Evolutionary conservation across 2,113 vertebrate species (phyloP).

Genomic region (Pandion haliaetus): DNA sequence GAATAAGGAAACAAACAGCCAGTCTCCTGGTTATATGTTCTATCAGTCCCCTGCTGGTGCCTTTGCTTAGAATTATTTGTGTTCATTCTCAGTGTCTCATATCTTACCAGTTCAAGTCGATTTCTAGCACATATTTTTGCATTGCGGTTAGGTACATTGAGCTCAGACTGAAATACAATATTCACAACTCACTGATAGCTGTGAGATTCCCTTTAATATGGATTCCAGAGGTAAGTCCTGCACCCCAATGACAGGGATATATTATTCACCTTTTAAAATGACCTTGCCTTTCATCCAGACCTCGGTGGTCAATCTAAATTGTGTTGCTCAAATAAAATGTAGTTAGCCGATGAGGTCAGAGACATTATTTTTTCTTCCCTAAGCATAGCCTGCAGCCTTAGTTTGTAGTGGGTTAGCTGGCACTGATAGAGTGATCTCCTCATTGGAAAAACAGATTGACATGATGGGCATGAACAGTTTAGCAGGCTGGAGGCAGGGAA

Average conservation of each 20-base stretch:
- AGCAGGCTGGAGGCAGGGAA: slow-evolving; percentile 14
- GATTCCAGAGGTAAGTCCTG: not conserved
- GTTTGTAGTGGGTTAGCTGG: not conserved
- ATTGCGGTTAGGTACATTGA: not conserved
- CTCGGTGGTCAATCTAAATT: slow-evolving; percentile 16
- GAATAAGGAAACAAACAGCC: slow-evolving; percentile 43
- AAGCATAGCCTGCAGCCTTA: not conserved
- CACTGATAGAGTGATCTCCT: not conserved
- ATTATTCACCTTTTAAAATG: not conserved
- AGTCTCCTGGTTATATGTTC: slow-evolving; percentile 40
- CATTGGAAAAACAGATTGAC: slow-evolving; percentile 19
- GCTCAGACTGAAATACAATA: not conserved
- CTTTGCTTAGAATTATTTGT: slow-evolving; percentile 56
- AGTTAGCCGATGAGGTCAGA: not conserved
- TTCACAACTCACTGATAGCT: not conserved
- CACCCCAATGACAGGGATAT: not conserved
- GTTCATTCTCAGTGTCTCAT: slow-evolving; percentile 34
- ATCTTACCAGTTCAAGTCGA: slow-evolving; percentile 13
- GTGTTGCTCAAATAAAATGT: not conserved
- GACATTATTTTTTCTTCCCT: not conserved
- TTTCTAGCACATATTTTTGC: slow-evolving; percentile 34
- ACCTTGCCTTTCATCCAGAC: not conserved
- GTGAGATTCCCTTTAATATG: not conserved
- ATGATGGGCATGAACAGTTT: slow-evolving; percentile 40
- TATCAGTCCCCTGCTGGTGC: slow-evolving; percentile 50